Evolutionary conservation across 2,113 vertebrate species (phyloP), one percentile per base, ranked within the genome.

Genomic region (Mus spicilegus): DNA sequence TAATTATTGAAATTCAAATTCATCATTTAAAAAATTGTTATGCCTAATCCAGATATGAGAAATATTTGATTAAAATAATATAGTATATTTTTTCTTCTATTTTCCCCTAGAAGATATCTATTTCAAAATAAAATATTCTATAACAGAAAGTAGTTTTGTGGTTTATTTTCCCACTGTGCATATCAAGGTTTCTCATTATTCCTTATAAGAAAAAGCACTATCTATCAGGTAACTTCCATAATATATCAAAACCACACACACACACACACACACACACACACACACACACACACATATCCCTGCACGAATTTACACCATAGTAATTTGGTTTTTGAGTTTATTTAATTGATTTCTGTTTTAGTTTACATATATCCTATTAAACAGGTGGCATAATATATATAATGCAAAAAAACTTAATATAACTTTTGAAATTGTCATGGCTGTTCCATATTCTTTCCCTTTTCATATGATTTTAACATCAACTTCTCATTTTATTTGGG

Each of bases 1-100:
- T 76, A 58, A 90, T 67, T 61, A 90, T n/a, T 87, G 13, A 36
- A 46, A 70, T 36, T 28, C 26, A 56, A 80, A 67, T 49, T 96
- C 2, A 36, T 56, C 10, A 76, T 56, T 92, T 61, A 14, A 90
- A 91, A 65, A 82, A 54, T 28, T 13, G 28, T 46, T 63, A 19
- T 80, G 7, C n/a, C 76, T 86, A 78, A 36, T 39, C 8, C 3
- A 76, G 14, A 58, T 42, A 9, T 36, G 12, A 81, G 19, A 70
- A 61, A 90, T 77, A 46, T 87, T 87, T 77, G 7, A 8, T 49
- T 77, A 84, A 76, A 20, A 10, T 46, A 72, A 39, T 77, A 28
- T 46, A 9, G 4, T 3, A 49, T 17, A 54, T 17, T n/a, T 70
- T 70, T 58, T 69, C 51, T 49, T 56, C 36, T 22, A 0, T 54